Evolutionary conservation across 2,113 vertebrate species (phyloP).

Genomic region (Phainopepla nitens): DNA sequence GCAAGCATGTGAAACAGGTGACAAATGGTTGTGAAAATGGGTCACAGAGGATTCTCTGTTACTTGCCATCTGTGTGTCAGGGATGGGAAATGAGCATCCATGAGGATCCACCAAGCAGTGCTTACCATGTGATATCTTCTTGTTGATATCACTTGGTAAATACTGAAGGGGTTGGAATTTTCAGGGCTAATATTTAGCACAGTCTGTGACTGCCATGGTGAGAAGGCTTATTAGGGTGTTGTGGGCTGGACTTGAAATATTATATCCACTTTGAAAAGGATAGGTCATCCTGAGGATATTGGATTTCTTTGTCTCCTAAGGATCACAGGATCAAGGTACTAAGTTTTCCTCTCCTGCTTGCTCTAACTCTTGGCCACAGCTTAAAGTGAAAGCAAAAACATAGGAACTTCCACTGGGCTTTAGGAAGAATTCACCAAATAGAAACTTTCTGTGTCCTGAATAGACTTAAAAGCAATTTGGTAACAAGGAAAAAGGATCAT

Average conservation of each 20-base stretch:
- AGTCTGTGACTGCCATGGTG: not conserved
- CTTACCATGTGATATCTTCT: not conserved
- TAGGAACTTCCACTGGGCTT: not conserved
- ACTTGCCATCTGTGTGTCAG: not conserved
- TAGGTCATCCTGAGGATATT: not conserved
- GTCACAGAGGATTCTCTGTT: not conserved
- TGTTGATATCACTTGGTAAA: not conserved
- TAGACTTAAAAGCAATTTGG: not conserved
- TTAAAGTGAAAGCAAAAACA: not conserved
- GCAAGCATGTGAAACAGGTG: conserved; percentile 8
- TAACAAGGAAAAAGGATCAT: not conserved
- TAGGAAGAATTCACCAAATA: not conserved
- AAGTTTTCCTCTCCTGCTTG: not conserved
- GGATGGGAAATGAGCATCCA: not conserved
- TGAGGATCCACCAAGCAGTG: not conserved
- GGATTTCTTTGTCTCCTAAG: not conserved
- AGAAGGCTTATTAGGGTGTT: not conserved
- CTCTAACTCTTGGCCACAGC: not conserved
- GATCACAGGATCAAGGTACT: not conserved
- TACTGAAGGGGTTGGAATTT: not conserved
- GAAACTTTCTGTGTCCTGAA: not conserved
- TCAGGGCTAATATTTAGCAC: not conserved
- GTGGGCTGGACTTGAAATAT: not conserved
- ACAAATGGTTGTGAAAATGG: conserved; percentile 37
- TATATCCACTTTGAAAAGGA: not conserved